phyloP scores from a whole-genome alignment of 2,797 vertebrate species.

The Pteropus rufus region DNA sequence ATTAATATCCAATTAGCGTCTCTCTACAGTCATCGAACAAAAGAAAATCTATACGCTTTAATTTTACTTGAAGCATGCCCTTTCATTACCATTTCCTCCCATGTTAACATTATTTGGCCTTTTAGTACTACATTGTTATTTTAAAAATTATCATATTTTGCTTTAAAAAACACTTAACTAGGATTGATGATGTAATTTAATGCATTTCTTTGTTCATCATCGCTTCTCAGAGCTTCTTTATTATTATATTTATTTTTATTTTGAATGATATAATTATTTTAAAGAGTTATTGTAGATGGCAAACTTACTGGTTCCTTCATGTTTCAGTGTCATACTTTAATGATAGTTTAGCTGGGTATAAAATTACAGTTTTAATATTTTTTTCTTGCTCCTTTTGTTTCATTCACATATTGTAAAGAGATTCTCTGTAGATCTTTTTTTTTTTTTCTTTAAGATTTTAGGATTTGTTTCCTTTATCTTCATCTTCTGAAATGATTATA shows the following conservation, averaged over 20 bases:
- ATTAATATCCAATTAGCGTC: not conserved
- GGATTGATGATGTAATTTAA: not conserved
- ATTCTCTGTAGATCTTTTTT: not conserved
- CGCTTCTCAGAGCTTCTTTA: not conserved
- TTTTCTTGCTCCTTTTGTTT: not conserved
- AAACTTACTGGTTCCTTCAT: not conserved
- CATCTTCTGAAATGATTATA: not conserved
- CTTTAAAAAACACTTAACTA: not conserved
- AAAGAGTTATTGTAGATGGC: not conserved
- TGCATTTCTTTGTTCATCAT: not conserved
- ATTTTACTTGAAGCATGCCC: not conserved
- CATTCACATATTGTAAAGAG: not conserved
- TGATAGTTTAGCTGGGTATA: not conserved
- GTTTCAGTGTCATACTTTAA: not conserved
- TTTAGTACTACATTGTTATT: not conserved
- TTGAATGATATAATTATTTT: not conserved
- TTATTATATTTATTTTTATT: not conserved
- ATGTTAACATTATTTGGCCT: not conserved
- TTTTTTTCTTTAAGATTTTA: not conserved
- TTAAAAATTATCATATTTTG: not conserved
- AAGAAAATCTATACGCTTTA: not conserved
- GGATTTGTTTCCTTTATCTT: not conserved
- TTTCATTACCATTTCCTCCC: not conserved
- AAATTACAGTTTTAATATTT: not conserved
- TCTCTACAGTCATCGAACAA: not conserved